Evolutionary conservation across 2,888 invertebrate genomes (phyloP), one percentile per base, ranked within the genome.

Genomic region (Spodoptera exigua): DNA sequence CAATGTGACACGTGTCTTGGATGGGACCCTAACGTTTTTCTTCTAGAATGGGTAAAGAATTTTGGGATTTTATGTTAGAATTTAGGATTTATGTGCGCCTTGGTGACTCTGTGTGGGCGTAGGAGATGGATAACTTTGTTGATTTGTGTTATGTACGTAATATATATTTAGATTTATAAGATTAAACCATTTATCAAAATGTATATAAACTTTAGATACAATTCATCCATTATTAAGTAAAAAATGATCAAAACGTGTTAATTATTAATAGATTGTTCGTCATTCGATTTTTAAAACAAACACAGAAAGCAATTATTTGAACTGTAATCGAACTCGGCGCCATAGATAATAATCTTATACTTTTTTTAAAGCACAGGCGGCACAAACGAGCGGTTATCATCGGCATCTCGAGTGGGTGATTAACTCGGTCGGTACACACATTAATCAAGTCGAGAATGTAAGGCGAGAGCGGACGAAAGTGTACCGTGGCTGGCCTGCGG

Each of bases 361-460:
- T 64, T 71, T 63, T 76, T 69, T 70, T 39, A 46, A 68, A 62
- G 43, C 51, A 46, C 49, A 58, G 49, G 65, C 70, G 74, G 72
- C 71, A 70, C 74, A 79, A 78, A 81, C 77, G 79, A 77, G 78
- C 61, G 70, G 77, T 74, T 78, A 78, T 77, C 80, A 84, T 76
- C 74, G 83, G 79, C 82, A 84, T 86, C 89, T 91, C 89, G 87
- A 92, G 92, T 90, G 91, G 87, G 86, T 88, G 89, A 91, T 91
- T 88, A 90, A 86, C 85, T 80, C 81, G 82, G 80, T 84, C 68
- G 78, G 88, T 83, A 90, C 85, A 88, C 88, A 87, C 91, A 93
- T 93, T 90, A 92, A 93, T 93, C 93, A 93, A 87, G 85, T 87
- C 79, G 83, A 89, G 89, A 84, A 85, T 80, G 92, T 90, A 93